Base-by-base conservation (phyloP, 53 echinoderm and acorn worm species). In the Mesocentrotus franciscanus region DNA sequence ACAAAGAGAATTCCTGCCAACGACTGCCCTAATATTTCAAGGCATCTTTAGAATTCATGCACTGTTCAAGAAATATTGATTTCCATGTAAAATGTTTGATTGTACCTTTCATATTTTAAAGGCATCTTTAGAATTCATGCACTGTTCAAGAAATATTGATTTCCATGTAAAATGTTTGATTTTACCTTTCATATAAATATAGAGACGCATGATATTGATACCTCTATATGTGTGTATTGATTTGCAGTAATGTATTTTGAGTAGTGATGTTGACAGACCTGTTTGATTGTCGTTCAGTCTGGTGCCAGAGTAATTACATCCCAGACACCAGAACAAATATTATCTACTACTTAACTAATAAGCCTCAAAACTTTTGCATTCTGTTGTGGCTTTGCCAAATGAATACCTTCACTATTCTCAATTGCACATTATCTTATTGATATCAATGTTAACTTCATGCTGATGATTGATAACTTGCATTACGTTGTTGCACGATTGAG, bases 321-420 rank as follows among this genome's bases (percentile, higher is more conserved):
- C 87, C 87, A 87, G 87, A 87, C 87, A 58, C 58, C 13, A 87
- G 29, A 87, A 87, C 58, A 87, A 87, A 87, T 58, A 87, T 10
- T 87, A 58, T 57, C 56, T 49, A 13, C 22, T 20, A 16, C 8
- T 85, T 56, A 6, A 57, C n/a, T 56, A 55, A 84, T 49, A 49
- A 49, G 49, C 29, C 55, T 58, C 0, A 26, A n/a, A 87, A 27
- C 29, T 59, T 87, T 87, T 56, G n/a, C 57, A 13, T 87, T 56
- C 59, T 14, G 56, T 57, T 57, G 10, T 58, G 14, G 57, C n/a
- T 15, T 22, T 87, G 58, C 6, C n/a, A 56, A 58, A 75, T 27
- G 27, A 75, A 20, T n/a, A 30, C 30, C 27, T 12, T 75, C 9
- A 11, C 30, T 75, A 5, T 75, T 11, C 0, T 75, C 6, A 14